These are phyloP conservation scores for Trisateles emortualis DNA, from an alignment of 2,888 invertebrate genomes.

Conservation along the genomic window DNA sequence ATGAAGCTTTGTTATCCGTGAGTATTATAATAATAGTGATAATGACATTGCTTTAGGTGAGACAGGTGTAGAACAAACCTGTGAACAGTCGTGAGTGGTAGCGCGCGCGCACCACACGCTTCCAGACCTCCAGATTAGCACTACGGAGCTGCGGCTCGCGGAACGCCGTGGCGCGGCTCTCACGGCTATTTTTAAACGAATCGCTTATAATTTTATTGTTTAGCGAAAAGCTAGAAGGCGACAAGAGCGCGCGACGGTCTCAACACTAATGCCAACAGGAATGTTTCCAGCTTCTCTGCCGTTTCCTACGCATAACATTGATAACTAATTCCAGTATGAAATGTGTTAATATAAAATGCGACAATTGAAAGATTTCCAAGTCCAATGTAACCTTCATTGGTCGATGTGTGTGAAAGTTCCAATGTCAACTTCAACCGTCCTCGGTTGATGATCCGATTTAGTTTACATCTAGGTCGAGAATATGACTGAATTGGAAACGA, in stretches of 20 bases:
- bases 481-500: conserved; percentile 16
- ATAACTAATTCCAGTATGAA: conserved; percentile 50
- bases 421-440: conserved; percentile 21
- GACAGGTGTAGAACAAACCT: conserved; percentile 80
- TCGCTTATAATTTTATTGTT: conserved; percentile 86
- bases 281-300: conserved; percentile 60
- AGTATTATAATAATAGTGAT: conserved; percentile 79
- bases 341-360: conserved; percentile 41
- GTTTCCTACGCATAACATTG: conserved; percentile 56
- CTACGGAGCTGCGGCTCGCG: conserved; percentile 61
- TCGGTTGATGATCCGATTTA: conserved; percentile 3
- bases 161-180: conserved; percentile 58
- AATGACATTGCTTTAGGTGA: conserved; percentile 82
- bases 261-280: conserved; percentile 74
- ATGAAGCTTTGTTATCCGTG: conserved; percentile 69
- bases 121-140: conserved; percentile 75
- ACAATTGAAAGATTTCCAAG: conserved; percentile 54
- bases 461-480: conserved; percentile 21
- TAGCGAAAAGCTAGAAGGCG: conserved; percentile 79
- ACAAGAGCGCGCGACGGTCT: conserved; percentile 79
- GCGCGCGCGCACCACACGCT: conserved; percentile 78
- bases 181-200: conserved; percentile 78
- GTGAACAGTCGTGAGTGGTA: conserved; percentile 67
- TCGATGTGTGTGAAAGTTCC: conserved; percentile 17
- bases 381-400: conserved; percentile 39